Conservation (phyloP, 2,888 invertebrate genomes). For the Amaurobius ferox region DNA sequence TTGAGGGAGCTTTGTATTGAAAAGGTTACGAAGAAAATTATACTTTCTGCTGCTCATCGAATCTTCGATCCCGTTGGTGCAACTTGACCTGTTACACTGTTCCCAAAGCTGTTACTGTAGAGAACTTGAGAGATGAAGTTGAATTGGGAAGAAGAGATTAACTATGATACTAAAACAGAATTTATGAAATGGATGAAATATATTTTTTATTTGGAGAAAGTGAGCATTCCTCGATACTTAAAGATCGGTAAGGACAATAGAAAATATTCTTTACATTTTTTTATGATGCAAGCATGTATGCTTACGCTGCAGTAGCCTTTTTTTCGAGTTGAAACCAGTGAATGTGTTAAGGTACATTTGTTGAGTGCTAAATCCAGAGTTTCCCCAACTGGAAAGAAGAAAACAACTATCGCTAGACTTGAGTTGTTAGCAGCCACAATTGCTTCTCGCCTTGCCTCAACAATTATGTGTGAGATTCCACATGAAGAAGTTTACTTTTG, state of each 20-base stretch:
- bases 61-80: slow-evolving; percentile 4
- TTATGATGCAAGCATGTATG: slow-evolving; percentile 12
- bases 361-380: neutral
- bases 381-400: neutral
- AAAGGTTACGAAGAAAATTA: neutral
- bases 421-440: slow-evolving; percentile 11
- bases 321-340: neutral
- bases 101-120: neutral
- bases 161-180: neutral
- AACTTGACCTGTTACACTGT: neutral
- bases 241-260: too few relatives aligned
- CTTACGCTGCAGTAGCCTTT: slow-evolving; percentile 18
- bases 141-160: neutral
- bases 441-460: slow-evolving; percentile 10
- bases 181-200: neutral
- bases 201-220: neutral
- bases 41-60: neutral
- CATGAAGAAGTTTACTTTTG: neutral
- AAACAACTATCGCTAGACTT: neutral
- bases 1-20: too few relatives aligned
- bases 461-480: slow-evolving; percentile 2
- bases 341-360: neutral
- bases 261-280: too few relatives aligned
- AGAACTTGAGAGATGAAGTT: neutral
- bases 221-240: slow-evolving; percentile 21